These are phyloP conservation scores for Distichodus sexfasciatus DNA, from an alignment of 2,797 vertebrate species.

Conservation along the genomic window DNA sequence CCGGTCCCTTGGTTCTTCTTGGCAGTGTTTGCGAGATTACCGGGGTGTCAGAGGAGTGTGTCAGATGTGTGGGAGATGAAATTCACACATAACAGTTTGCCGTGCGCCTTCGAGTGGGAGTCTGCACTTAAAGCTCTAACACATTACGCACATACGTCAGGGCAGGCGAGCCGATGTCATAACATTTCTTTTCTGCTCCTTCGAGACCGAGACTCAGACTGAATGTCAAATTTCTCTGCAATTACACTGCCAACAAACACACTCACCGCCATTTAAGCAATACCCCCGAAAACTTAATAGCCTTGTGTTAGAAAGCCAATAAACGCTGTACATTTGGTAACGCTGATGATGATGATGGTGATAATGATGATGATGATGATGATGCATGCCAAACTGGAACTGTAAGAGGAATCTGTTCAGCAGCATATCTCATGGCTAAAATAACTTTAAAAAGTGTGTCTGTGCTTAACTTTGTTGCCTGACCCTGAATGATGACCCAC, in stretches of 20 bases:
- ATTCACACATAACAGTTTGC: slow-evolving; percentile 17
- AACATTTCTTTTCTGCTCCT: not conserved
- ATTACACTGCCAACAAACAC: too few relatives aligned
- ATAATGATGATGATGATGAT: not conserved
- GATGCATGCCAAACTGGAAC: not conserved
- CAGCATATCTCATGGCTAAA: slow-evolving; percentile 3
- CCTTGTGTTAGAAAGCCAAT: too few relatives aligned
- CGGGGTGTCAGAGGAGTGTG: not conserved
- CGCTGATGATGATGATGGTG: too few relatives aligned
- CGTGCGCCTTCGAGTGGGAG: slow-evolving; percentile 23
- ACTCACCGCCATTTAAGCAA: too few relatives aligned
- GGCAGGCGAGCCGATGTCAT: not conserved
- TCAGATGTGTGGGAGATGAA: slow-evolving; percentile 26
- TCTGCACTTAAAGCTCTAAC: slow-evolving; percentile 13
- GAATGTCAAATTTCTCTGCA: not conserved
- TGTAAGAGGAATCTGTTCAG: too few relatives aligned
- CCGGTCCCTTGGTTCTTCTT: slow-evolving; percentile 3
- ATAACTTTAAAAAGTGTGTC: slow-evolving; percentile 12
- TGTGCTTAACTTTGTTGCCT: too few relatives aligned
- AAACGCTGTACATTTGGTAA: too few relatives aligned
- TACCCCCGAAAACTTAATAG: too few relatives aligned
- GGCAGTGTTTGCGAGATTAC: slow-evolving; percentile 11
- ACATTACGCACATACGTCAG: not conserved
- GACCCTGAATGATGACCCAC: not conserved
- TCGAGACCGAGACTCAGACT: not conserved